Base-by-base conservation (phyloP, 2,888 invertebrate species). In the Lucinisca nassula region DNA sequence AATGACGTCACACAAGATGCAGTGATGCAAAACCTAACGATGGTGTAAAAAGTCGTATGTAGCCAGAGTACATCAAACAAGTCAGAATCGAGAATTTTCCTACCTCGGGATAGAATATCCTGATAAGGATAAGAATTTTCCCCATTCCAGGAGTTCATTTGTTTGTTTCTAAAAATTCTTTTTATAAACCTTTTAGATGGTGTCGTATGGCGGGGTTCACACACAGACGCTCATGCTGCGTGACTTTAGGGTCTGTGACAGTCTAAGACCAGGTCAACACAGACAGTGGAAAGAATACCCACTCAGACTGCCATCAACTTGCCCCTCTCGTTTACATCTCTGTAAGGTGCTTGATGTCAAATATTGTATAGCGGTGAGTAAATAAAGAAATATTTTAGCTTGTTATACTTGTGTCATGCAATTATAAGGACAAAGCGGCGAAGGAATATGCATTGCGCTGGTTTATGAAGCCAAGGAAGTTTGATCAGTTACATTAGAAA, bases 281-380 rank as follows among this genome's bases (percentile, higher is more conserved):
- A 92, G 94, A 30, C 92, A 91, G 72, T 95, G 95, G 94, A 92
- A 91, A 77, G 93, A 94, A n/a, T 93, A 93, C 82, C 92, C 92
- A 32, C 85, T 95, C 49, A 89, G 89, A 72, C 90, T 95, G 17
- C 95, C 95, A 24, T 90, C 95, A 24, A 92, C 94, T 14, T 94
- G 94, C 78, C 95, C 95, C 6, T 94, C 95, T 21, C 85, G 93
- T 67, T 92, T 95, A 27, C 93, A 94, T 84, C 93, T 94, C 82
- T 95, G 95, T 88, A 92, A 94, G 84, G 93, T 95, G 79, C 93
- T 95, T n/a, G 94, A 95, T 87, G 92, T 95, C 77, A 92, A 93
- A 84, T 95, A 95, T 83, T 95, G 95, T 85, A 91, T 95, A 74
- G 94, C 94, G 80, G 95, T 95, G 82, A 93, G 95, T 92, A 58